These are phyloP conservation scores for Bettongia penicillata DNA, from an alignment of 2,113 vertebrate species.

Conservation along the genomic window DNA sequence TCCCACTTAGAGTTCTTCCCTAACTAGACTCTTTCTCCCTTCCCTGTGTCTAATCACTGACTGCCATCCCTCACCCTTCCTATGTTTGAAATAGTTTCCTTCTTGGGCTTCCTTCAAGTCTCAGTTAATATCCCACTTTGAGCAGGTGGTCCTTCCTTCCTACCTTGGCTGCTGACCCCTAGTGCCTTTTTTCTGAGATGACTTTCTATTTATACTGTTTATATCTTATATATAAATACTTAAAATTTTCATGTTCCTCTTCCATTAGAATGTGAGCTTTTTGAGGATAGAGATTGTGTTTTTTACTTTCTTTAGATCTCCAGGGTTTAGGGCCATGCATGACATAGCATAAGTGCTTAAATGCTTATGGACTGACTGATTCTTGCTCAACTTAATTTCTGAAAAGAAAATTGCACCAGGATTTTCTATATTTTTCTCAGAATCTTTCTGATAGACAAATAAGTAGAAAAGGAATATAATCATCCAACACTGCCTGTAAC, in stretches of 20 bases:
- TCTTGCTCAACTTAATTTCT: slow-evolving; percentile 11
- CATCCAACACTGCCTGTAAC: background rate
- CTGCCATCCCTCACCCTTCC: background rate
- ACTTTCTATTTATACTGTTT: background rate
- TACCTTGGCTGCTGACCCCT: background rate
- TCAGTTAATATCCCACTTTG: background rate
- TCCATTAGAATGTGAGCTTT: background rate
- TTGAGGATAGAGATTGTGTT: background rate
- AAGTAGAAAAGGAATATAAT: slow-evolving; percentile 40
- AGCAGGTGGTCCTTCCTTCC: background rate
- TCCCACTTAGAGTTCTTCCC: background rate
- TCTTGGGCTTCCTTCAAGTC: background rate
- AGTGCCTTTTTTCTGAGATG: background rate
- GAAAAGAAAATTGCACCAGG: slow-evolving; percentile 19
- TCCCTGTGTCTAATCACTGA: background rate
- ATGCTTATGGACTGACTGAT: background rate
- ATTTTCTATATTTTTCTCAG: slow-evolving; percentile 36
- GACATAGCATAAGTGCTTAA: background rate
- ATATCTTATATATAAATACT: background rate
- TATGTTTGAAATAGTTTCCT: background rate
- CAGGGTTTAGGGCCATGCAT: background rate
- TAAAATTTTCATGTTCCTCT: background rate
- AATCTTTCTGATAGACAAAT: slow-evolving; percentile 33
- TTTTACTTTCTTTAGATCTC: background rate
- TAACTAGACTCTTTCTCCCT: background rate